phyloP scores from a whole-genome alignment of 1,140 invertebrate species.

The Trichogramma pretiosum region DNA sequence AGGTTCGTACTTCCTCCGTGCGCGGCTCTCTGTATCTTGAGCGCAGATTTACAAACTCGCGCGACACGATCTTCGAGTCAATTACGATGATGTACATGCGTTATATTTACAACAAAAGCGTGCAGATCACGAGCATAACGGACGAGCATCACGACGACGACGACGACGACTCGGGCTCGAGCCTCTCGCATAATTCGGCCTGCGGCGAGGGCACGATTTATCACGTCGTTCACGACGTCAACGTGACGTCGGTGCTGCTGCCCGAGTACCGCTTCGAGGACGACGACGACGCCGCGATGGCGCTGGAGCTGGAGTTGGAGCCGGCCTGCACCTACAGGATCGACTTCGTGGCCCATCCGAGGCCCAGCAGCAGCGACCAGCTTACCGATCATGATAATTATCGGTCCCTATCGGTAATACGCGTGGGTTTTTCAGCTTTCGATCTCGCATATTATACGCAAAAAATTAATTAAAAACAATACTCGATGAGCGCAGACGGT shows the following conservation, averaged over 20 bases:
- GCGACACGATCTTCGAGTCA: too few relatives aligned
- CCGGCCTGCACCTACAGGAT: constrained; percentile 33
- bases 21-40: too few relatives aligned
- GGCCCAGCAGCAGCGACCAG: constrained; percentile 18
- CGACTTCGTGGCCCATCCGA: constrained; percentile 33
- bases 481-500: not conserved
- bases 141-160: not conserved
- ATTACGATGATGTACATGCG: too few relatives aligned
- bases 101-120: too few relatives aligned
- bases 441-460: not conserved
- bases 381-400: not conserved
- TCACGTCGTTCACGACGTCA: constrained; percentile 22
- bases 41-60: too few relatives aligned
- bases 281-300: not conserved
- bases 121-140: not conserved
- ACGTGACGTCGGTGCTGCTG: constrained; percentile 23
- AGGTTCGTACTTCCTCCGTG: constrained; percentile 25
- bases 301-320: constrained; percentile 21
- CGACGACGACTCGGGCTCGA: not conserved
- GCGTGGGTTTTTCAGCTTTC: not conserved
- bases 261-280: constrained; percentile 27
- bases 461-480: not conserved
- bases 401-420: constrained; percentile 19
- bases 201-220: constrained; percentile 26
- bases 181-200: too few relatives aligned